These are phyloP conservation scores for Sturmia bella DNA, from an alignment of 2,888 invertebrate genomes.

Conservation along the genomic window DNA sequence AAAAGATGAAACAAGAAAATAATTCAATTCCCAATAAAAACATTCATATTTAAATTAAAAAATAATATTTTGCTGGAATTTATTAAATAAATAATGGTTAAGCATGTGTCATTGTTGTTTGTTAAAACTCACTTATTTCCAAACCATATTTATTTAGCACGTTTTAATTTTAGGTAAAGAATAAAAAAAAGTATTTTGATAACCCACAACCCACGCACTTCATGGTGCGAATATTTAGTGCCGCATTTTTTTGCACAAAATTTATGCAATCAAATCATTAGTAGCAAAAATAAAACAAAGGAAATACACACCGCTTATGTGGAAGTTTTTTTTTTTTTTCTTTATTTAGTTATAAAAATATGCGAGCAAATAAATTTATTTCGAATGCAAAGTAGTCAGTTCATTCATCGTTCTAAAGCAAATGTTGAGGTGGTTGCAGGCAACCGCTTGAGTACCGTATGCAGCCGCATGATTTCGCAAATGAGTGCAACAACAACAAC, in stretches of 20 bases:
- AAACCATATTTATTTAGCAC: slow-evolving; percentile 26
- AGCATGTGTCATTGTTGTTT: neutral
- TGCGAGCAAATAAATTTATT: slow-evolving; percentile 1
- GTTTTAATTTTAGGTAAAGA: neutral
- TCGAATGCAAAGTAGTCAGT: slow-evolving; percentile 36
- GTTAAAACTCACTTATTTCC: neutral
- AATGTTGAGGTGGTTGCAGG: neutral
- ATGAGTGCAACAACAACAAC: too few species aligned
- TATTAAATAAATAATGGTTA: neutral
- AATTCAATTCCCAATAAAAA: too few species aligned
- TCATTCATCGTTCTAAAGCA: slow-evolving; percentile 26
- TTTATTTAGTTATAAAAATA: slow-evolving; percentile 14
- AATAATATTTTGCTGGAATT: neutral
- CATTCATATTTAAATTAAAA: too few species aligned
- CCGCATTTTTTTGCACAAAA: slow-evolving; percentile 19
- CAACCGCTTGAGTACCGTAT: too few species aligned
- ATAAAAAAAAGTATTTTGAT: too few species aligned
- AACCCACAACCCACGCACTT: slow-evolving; percentile 30
- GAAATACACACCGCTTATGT: slow-evolving; percentile 43
- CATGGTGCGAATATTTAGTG: neutral
- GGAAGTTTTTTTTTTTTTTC: too few species aligned
- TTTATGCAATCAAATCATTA: slow-evolving; percentile 42
- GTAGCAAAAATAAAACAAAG: slow-evolving; percentile 33
- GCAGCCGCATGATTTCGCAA: too few species aligned
- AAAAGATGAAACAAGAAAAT: too few species aligned